Base-by-base conservation (phyloP, 2,113 vertebrate genomes). In the Scomber colias region DNA sequence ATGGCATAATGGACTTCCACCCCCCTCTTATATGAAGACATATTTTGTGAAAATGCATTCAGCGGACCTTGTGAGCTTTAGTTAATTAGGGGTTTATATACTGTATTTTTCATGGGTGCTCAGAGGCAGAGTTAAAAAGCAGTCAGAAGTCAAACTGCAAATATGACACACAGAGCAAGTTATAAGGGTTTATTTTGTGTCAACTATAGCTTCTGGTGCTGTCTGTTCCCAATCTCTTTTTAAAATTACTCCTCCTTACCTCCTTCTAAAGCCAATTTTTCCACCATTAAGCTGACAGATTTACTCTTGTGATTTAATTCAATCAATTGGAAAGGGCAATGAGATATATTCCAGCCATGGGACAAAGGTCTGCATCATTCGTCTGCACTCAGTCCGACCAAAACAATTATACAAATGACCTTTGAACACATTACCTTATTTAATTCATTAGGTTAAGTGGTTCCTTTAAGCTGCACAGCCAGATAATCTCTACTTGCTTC, bases 351-450 rank as follows among this genome's bases (percentile, higher is more conserved):
- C 79, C 76, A 87, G 75, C 72, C 49, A 5, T 45, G 53, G 90
- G 88, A 92, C 88, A 88, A 90, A 91, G 89, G 89, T 91, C 89
- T 81, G 75, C 77, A 84, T 82, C 78, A 75, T 88, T 89, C 65
- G 61, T 71, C 89, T 81, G 83, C 76, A 79, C 85, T 91, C 56
- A 74, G 75, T 88, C 71, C 57, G 12, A 78, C 71, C 57, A 89
- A 93, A 94, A 94, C 92, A 95, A 95, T 94, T 94, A 95, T 87
- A 93, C 91, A 94, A 95, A 95, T 93, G 91, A 95, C 93, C 93
- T 92, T 91, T 93, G 89, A 85, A 85, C 85, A 55, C 82, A 86
- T 92, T 91, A 84, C 75, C 81, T 90, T 90, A 89, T 87, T 90
- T 92, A 86, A 84, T 89, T 94, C 92, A 94, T 95, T 95, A 93